Evolutionary conservation across 1,140 invertebrate species (phyloP), one percentile per base, ranked within the genome.

Genomic region (Gonioctena quinquepunctata): DNA sequence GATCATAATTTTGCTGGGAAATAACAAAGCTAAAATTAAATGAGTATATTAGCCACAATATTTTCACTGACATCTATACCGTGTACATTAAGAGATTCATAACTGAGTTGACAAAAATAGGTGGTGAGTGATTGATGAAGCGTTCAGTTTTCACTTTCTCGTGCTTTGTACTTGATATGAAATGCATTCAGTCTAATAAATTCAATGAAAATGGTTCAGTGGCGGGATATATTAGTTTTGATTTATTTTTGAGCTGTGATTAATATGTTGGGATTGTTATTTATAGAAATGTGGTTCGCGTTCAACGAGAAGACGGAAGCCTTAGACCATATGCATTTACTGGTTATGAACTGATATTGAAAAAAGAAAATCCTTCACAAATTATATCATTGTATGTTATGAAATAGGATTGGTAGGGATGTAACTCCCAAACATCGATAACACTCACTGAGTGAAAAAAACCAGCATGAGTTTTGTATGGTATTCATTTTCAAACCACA

Each of bases 21-120:
- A 42, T 42, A 42, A 42, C 33, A 54, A 23, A 54, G 52, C 52
- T 54, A 54, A 54, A 54, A 54, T 54, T 54, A 54, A 54, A 54
- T 54, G 52, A 21, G 18, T 54, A 54, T 54, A 54, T 54, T 54
- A 54, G 22, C 52, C 52, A 54, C 52, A 54, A 54, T 54, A 54
- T 54, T 18, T 23, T 3, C 11, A 54, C 52, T 54, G 52, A 54
- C 52, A 54, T 54, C 52, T 54, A 54, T 21, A 54, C 19, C 52
- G 11, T 18, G 19, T 6, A 23, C 22, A 54, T 23, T 54, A 54
- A 54, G 19, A 54, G 52, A 54, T 54, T 54, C 52, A 54, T 54
- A 21, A 54, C 52, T 54, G 52, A 21, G 22, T 21, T 54, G 18
- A 54, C 22, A 54, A 54, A 54, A 54, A 54, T 54, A 54, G 52